Evolutionary conservation across 2,797 vertebrate genomes (phyloP).

Genomic region (Lindbergichthys nudifrons): DNA sequence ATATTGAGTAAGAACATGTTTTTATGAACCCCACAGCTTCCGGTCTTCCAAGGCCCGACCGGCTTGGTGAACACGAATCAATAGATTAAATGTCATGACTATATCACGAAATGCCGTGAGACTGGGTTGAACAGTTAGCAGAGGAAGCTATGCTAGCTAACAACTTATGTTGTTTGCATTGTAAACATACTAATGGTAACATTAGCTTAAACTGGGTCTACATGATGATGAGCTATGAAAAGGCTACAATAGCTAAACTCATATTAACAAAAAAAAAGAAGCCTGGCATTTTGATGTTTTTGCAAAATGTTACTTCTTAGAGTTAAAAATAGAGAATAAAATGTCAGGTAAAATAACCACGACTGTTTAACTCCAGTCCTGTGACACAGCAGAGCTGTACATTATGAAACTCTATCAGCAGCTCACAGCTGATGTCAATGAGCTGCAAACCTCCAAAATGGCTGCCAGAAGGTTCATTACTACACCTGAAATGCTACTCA

Average conservation of each 20-base stretch:
- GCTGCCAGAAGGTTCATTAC: slow-evolving; percentile 40
- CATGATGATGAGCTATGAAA: slow-evolving; percentile 2
- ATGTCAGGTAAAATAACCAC: background rate
- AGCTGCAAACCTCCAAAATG: slow-evolving; percentile 55
- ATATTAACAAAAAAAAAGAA: background rate
- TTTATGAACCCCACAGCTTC: no score
- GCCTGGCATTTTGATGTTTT: background rate
- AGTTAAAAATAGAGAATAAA: background rate
- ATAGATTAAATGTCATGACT: no score
- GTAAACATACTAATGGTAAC: background rate
- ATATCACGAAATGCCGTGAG: no score
- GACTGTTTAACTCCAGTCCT: slow-evolving; percentile 4
- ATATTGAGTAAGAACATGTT: no score
- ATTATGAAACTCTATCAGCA: slow-evolving; percentile 22
- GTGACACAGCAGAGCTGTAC: background rate
- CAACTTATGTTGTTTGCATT: background rate
- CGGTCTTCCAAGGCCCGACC: no score
- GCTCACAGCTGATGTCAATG: slow-evolving; percentile 35
- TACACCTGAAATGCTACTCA: slow-evolving; percentile 37
- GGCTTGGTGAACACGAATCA: no score
- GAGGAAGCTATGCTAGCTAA: background rate
- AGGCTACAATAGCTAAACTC: slow-evolving; percentile 15
- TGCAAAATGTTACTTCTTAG: slow-evolving; percentile 1
- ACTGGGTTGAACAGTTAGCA: background rate
- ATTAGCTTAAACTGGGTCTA: background rate